Conservation (phyloP, 2,888 invertebrate genomes). For the Metalampra italica region DNA sequence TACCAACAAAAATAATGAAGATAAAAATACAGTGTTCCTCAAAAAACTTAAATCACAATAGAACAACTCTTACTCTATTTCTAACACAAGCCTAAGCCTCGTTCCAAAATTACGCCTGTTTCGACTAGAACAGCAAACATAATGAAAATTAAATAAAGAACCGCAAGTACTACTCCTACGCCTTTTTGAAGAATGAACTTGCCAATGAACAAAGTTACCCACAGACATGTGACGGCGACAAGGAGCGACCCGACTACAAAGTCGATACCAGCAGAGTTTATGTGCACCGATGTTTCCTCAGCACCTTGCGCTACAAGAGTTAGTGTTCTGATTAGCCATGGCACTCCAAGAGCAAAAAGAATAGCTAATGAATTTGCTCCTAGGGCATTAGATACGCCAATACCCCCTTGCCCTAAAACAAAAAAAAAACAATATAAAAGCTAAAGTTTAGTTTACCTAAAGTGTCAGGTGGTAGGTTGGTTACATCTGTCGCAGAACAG, state of each 20-base stretch:
- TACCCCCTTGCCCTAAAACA: slow-evolving; percentile 86
- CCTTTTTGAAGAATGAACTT: slow-evolving; percentile 84
- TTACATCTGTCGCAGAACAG: no score
- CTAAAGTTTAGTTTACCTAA: no score
- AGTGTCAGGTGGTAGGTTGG: no score
- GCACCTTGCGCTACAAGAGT: slow-evolving; percentile 67
- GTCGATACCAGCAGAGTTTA: slow-evolving; percentile 88
- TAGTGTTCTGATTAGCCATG: slow-evolving; percentile 89
- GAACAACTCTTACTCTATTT: no score
- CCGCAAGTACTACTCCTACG: slow-evolving; percentile 82
- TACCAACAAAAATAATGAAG: no score
- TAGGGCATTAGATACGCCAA: slow-evolving; percentile 91
- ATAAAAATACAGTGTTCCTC: no score
- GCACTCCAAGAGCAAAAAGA: slow-evolving; percentile 88
- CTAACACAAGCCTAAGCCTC: not conserved
- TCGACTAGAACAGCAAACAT: slow-evolving; percentile 88
- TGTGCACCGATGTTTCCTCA: slow-evolving; percentile 74
- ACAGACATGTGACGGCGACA: slow-evolving; percentile 84
- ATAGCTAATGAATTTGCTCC: slow-evolving; percentile 93
- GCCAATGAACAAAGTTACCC: slow-evolving; percentile 82
- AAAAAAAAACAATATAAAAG: slow-evolving; percentile 14
- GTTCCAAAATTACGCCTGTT: slow-evolving; percentile 80
- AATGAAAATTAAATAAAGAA: slow-evolving; percentile 84
- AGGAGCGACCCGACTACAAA: slow-evolving; percentile 90
- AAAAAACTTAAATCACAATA: no score